Evolutionary conservation across 2,797 vertebrate genomes (phyloP).

Genomic region (Loris lydekkerianus): DNA sequence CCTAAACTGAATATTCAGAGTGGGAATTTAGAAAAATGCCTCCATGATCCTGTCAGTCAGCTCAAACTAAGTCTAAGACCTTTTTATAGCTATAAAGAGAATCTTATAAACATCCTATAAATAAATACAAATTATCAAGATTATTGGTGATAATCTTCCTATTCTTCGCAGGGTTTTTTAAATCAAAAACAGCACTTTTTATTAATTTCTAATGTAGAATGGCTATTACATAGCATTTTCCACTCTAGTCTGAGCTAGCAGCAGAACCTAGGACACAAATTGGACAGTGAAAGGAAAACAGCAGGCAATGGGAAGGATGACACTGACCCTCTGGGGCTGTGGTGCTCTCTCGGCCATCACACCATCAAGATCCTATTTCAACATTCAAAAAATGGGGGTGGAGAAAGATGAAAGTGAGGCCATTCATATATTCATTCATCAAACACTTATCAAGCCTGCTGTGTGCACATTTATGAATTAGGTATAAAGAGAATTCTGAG

Average conservation of each 20-base stretch:
- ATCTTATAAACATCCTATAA: not conserved
- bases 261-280: slow-evolving; percentile 24
- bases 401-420: not conserved
- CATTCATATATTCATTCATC: not conserved
- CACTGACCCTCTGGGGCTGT: not conserved
- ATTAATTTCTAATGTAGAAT: slow-evolving; percentile 48
- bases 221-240: slow-evolving; percentile 43
- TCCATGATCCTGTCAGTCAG: not conserved
- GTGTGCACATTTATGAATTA: not conserved
- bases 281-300: not conserved
- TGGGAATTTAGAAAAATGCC: not conserved
- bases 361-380: slow-evolving; percentile 15
- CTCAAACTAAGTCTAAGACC: slow-evolving; percentile 4
- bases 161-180: not conserved
- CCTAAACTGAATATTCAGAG: not conserved
- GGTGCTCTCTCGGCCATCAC: not conserved
- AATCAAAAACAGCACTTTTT: slow-evolving; percentile 21
- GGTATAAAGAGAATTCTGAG: slow-evolving; percentile 29
- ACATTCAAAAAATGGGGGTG: not conserved
- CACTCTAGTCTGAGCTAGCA: not conserved
- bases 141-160: not conserved
- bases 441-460: not conserved
- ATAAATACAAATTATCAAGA: slow-evolving; percentile 6
- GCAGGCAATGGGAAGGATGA: not conserved
- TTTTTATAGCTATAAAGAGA: not conserved